Percentiles rank a stretch among this genome's conserved stretches.
Evolutionary conservation across 2,113 vertebrate species (phyloP).

Genomic region (Phyllostomus hastatus): DNA sequence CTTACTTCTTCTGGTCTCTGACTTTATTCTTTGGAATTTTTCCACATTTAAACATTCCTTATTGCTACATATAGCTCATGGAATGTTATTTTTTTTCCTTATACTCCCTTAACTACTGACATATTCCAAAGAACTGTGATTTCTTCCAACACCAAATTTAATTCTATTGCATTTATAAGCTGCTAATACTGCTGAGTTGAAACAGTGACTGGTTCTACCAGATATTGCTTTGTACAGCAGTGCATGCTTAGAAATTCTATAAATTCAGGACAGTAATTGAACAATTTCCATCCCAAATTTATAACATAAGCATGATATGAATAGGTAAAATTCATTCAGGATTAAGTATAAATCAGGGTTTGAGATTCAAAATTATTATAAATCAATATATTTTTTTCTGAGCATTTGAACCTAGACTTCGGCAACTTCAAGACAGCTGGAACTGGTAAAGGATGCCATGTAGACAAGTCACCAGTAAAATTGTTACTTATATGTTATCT

Average conservation of each 20-base stretch:
- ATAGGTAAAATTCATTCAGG: background rate
- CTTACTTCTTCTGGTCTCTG: conserved; percentile 7
- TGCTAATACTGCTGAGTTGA: background rate
- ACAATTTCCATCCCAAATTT: background rate
- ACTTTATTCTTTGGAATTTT: conserved; percentile 55
- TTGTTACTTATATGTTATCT: conserved; percentile 42
- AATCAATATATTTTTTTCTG: conserved; percentile 44
- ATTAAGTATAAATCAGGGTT: background rate
- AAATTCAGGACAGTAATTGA: background rate
- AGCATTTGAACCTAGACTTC: background rate
- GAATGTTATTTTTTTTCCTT: background rate
- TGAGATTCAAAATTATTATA: background rate
- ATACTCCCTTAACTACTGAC: background rate
- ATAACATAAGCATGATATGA: background rate
- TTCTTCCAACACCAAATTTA: conserved; percentile 24
- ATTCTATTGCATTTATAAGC: conserved; percentile 15
- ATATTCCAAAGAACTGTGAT: conserved; percentile 23
- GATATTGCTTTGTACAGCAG: background rate
- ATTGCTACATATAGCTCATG: conserved; percentile 36
- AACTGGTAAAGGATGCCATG: background rate
- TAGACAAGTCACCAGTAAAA: conserved; percentile 47
- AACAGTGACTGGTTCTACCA: background rate
- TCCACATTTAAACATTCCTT: conserved; percentile 39
- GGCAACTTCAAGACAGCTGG: background rate
- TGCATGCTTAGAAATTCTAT: background rate